These are phyloP conservation scores for Oreochromis grahami DNA, from an alignment of 2,797 vertebrate genomes.

Conservation along the genomic window DNA sequence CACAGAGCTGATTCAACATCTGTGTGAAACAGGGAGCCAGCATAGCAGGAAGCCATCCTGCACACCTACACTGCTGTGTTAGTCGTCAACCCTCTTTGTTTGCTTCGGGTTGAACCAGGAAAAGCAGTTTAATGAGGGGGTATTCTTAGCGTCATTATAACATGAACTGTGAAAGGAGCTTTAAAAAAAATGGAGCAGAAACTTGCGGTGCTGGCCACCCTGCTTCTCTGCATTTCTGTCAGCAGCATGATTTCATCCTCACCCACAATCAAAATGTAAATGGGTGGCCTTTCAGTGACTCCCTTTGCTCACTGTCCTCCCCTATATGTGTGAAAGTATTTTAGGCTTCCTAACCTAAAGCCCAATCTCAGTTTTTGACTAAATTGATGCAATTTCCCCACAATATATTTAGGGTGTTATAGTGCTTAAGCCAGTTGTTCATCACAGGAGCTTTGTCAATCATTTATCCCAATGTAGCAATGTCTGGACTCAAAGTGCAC, in stretches of 20 bases:
- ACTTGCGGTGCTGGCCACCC: not conserved
- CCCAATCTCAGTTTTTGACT: not conserved
- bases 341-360: not conserved
- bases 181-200: slow-evolving; percentile 36
- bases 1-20: not conserved
- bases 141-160: not conserved
- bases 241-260: slow-evolving; percentile 43
- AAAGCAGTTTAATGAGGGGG: not conserved
- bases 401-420: not conserved
- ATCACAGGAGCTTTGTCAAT: not conserved
- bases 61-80: not conserved
- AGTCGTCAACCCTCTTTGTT: not conserved
- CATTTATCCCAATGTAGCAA: not conserved
- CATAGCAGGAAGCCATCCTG: not conserved
- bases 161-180: not conserved
- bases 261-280: slow-evolving; percentile 44
- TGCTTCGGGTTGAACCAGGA: not conserved
- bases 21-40: not conserved
- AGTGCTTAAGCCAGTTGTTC: not conserved
- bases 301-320: not conserved
- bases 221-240: not conserved
- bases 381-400: not conserved
- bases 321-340: slow-evolving; percentile 11
- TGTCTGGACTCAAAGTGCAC: not conserved
- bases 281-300: slow-evolving; percentile 39